Evolutionary conservation across 2,113 vertebrate species (phyloP).

Genomic region (Pleuronectes platessa): DNA sequence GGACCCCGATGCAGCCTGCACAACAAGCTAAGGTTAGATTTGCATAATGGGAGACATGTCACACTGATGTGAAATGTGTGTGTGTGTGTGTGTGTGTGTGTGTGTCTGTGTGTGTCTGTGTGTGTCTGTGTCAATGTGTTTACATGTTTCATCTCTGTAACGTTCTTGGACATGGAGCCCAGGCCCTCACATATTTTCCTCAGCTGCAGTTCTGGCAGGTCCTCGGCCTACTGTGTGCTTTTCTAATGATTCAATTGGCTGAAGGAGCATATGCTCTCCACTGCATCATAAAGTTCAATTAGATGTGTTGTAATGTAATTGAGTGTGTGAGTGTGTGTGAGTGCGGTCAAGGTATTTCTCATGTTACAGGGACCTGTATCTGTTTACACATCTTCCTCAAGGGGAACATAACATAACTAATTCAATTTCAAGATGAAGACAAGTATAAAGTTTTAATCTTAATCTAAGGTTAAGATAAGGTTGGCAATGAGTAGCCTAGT

Average conservation of each 20-base stretch:
- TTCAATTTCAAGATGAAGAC: neutral
- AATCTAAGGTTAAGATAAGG: neutral
- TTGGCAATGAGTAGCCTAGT: neutral
- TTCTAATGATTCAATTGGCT: constrained; percentile 82
- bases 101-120: too few species aligned
- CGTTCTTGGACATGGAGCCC: constrained; percentile 34
- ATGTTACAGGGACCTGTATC: neutral
- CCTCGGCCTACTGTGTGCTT: constrained; percentile 77
- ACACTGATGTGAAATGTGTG: constrained; percentile 42
- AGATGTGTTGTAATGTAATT: constrained; percentile 81
- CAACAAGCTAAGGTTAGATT: constrained; percentile 23
- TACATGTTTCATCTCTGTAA: constrained; percentile 46
- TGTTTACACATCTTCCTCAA: neutral
- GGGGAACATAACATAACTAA: neutral
- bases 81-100: neutral
- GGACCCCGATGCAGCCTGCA: constrained; percentile 28
- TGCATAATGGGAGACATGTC: constrained; percentile 34
- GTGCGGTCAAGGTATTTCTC: constrained; percentile 1
- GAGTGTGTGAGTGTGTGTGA: constrained; percentile 39
- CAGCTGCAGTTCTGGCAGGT: constrained; percentile 77
- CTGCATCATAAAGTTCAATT: constrained; percentile 83
- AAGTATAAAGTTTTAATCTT: neutral
- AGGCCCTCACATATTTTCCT: constrained; percentile 62
- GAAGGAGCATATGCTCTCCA: constrained; percentile 84
- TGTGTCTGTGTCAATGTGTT: constrained; percentile 24